phyloP scores from a whole-genome alignment of 2,888 invertebrate genomes.

The Griposia aprilina region DNA sequence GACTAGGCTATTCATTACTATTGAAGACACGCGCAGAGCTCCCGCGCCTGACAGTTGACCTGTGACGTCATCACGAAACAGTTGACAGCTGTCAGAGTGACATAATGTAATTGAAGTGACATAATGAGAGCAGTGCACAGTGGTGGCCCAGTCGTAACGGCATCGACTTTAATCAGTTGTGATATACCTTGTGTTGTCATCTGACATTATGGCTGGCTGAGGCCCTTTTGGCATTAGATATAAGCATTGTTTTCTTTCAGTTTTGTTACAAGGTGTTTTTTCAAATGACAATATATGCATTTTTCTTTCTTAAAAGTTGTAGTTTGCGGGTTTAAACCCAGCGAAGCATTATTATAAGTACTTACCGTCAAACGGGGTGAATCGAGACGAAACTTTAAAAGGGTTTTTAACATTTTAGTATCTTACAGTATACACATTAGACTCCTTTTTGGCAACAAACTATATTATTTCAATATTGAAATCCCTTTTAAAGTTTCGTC shows the following conservation, averaged over 20 bases:
- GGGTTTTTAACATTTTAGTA: no score
- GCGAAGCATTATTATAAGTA: no score
- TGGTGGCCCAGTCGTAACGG: neutral
- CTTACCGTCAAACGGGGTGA: no score
- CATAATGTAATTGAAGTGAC: conserved; percentile 10
- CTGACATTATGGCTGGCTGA: neutral
- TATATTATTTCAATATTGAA: no score
- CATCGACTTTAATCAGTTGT: neutral
- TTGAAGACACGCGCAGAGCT: conserved; percentile 36
- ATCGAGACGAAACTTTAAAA: no score
- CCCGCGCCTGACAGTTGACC: neutral
- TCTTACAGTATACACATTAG: no score
- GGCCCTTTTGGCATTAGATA: neutral
- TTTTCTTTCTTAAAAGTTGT: no score
- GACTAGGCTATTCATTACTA: conserved; percentile 33
- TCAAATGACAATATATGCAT: no score
- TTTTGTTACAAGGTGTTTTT: neutral
- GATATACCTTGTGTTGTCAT: neutral
- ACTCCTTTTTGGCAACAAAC: no score
- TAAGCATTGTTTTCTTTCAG: neutral
- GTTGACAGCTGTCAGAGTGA: conserved; percentile 56
- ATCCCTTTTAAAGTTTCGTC: no score
- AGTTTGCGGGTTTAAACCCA: no score
- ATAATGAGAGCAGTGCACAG: conserved; percentile 9
- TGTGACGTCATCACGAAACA: conserved; percentile 1